Base-by-base conservation (phyloP, 1,140 invertebrate species). In the Drosophila kanapiae region DNA sequence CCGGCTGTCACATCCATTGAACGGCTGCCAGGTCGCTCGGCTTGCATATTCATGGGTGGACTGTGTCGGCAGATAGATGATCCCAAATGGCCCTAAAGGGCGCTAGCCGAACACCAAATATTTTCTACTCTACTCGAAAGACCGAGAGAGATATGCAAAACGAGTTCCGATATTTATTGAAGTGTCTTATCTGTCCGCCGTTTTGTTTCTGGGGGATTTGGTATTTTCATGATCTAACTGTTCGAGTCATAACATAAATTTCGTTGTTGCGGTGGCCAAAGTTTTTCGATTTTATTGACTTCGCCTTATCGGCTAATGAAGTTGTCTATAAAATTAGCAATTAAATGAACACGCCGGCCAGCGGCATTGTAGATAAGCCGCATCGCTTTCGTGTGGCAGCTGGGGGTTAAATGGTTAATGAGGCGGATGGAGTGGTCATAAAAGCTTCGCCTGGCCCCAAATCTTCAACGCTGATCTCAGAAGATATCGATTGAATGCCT, bases 241-340 rank as follows among this genome's bases (percentile, higher is more conserved):
- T 61, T 67, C 86, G 75, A 86, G 78, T 82, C 82, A 78, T 86
- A 75, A 78, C 45, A 80, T 80, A 65, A 85, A 85, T 48, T 54
- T 62, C 65, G 10, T 43, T 59, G 49, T 33, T 33, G 61, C 47
- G 45, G 65, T 56, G 64, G 64, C 38, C 37, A 61, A 72, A 53
- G 42, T 62, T 75, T 75, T 82, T 69, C 63, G 71, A 69, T 83
- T 86, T 85, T 85, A 86, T 86, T 56, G 82, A 70, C 76, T 62
- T 16, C 14, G 51, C 27, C 83, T 83, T 87, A 86, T 86, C 83
- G 76, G 10, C 42, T 88, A 88, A 88, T 84, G 84, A 88, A 88
- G 84, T 78, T 75, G 84, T 81, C 84, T 90, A 90, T 84, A 90
- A 90, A 88, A 90, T 88, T 78, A 62, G 75, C 84, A 88, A 88